These are phyloP conservation scores for Salminus brasiliensis DNA, from an alignment of 2,113 vertebrate species.

Conservation along the genomic window DNA sequence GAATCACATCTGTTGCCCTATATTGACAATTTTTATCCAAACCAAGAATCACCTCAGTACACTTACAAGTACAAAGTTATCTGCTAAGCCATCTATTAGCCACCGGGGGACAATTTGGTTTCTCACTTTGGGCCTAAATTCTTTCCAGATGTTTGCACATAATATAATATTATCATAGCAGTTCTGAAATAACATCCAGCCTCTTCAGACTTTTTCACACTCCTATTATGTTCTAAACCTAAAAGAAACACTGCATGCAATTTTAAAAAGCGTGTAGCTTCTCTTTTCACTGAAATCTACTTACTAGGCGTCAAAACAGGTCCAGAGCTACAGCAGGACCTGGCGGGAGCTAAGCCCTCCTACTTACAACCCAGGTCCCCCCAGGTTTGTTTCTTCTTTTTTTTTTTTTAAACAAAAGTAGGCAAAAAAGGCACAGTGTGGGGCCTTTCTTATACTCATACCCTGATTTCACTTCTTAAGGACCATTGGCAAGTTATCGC, in stretches of 20 bases:
- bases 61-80: conserved; percentile 35
- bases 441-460: no score
- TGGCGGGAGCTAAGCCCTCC: no score
- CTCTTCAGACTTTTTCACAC: not conserved
- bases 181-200: not conserved
- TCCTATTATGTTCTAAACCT: not conserved
- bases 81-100: conserved; percentile 38
- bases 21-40: conserved; percentile 27
- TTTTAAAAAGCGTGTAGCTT: not conserved
- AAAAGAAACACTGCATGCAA: not conserved
- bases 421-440: no score
- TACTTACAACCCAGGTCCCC: no score
- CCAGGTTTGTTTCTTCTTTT: no score
- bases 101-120: conserved; percentile 34
- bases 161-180: not conserved
- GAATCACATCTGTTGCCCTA: conserved; percentile 7
- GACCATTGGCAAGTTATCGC: no score
- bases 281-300: not conserved
- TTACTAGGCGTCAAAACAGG: not conserved
- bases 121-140: conserved; percentile 32
- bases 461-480: no score
- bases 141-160: conserved; percentile 28
- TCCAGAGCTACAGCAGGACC: no score
- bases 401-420: no score
- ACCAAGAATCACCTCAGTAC: conserved; percentile 41